Base-by-base conservation (phyloP, 2,113 vertebrate genomes). In the Orthonyx spaldingii region DNA sequence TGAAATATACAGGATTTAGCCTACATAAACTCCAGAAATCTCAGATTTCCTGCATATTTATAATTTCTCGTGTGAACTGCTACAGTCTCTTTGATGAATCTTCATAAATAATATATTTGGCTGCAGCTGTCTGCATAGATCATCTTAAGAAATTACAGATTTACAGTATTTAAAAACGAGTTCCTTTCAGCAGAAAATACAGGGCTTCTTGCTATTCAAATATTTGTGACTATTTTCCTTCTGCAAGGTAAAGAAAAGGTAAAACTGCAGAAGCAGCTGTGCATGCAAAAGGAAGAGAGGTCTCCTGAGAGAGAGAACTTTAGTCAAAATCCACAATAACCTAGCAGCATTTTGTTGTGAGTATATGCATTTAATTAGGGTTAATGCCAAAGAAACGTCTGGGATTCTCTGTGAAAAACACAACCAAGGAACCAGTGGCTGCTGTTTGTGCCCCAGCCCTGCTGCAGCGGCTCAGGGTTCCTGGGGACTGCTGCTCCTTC, bases 41-140 rank as follows among this genome's bases (percentile, higher is more conserved):
- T 87, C 49, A 79, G 27, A 35, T 57, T 89, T 91, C 50, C 90
- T 94, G 50, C 53, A 53, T 69, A 87, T 90, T 96, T 93, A 89
- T 69, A 7, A 88, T 87, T 80, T 87, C 53, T 89, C 13, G 24
- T 90, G 93, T 80, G 87, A 91, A 90, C 52, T 69, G 59, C 90
- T 84, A 78, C 30, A 57, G 82, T 47, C 87, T 39, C 71, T 91
- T 94, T 91, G 90, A 96, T 83, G 81, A 83, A 94, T 57, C 65
- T 91, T 82, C 78, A 96, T 96, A 91, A 96, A 96, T 96, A 97
- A 94, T 91, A 55, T 24, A 97, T 93, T 66, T 32, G 59, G 50
- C 42, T 94, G 78, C 66, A 93, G 84, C 9, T 90, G 61, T 47
- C 84, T 59, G 78, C 81, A 91, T 42, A 76, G 30, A 83, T 68